Evolutionary conservation across 2,113 vertebrate species (phyloP).

Genomic region (Columba livia): DNA sequence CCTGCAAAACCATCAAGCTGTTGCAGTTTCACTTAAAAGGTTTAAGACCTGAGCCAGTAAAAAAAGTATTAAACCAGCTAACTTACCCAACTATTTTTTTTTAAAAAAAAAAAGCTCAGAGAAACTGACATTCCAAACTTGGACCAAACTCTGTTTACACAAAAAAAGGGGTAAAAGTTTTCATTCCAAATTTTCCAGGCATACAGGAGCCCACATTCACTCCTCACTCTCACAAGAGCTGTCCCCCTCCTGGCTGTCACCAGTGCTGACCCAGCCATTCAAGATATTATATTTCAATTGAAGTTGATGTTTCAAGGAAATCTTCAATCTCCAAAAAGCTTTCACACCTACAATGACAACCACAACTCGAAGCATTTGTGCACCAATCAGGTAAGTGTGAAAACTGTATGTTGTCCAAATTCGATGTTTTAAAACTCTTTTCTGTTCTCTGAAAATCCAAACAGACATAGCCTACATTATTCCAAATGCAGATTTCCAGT

Average conservation of each 20-base stretch:
- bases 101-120: not conserved
- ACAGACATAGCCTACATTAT: fast-evolving
- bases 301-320: not conserved
- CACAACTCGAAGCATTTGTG: not conserved
- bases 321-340: not conserved
- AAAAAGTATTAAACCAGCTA: not conserved
- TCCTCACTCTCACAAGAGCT: not conserved
- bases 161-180: not conserved
- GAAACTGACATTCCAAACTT: not conserved
- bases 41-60: conserved; percentile 31
- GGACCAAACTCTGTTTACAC: not conserved
- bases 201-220: not conserved
- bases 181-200: not conserved
- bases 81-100: not conserved
- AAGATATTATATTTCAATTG: not conserved
- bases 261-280: not conserved
- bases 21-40: conserved; percentile 56
- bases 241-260: not conserved
- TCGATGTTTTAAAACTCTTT: not conserved
- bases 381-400: not conserved
- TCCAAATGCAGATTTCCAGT: not conserved
- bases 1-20: not conserved
- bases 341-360: not conserved
- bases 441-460: not conserved
- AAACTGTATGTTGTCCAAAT: not conserved